Conservation (phyloP, 2,888 invertebrate genomes). For the Camptogramma bilineatum region DNA sequence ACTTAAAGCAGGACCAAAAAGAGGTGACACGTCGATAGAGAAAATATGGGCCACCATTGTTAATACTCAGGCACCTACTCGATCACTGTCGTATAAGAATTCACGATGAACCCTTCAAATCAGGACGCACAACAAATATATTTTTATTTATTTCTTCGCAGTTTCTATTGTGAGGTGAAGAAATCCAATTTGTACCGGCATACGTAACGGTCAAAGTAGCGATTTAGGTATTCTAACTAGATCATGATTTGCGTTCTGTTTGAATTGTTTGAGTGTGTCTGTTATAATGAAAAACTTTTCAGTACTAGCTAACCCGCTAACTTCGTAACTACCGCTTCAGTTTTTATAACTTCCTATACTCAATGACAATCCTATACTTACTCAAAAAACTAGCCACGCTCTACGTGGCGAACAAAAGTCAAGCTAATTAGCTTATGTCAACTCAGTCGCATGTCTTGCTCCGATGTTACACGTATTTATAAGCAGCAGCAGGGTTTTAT, state of each 20-base stretch:
- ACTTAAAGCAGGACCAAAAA: not conserved
- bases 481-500: no score
- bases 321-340: no score
- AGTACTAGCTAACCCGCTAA: no score
- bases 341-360: no score
- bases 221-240: slow-evolving; percentile 77
- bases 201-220: slow-evolving; percentile 79
- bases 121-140: slow-evolving; percentile 60
- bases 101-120: slow-evolving; percentile 50
- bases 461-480: no score
- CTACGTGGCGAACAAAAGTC: no score
- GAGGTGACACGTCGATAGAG: not conserved
- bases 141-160: slow-evolving; percentile 77
- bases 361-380: no score
- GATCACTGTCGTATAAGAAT: slow-evolving; percentile 53
- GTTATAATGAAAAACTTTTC: no score
- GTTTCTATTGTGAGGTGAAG: slow-evolving; percentile 75
- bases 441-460: no score
- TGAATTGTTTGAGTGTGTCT: slow-evolving; percentile 3
- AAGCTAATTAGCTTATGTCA: no score
- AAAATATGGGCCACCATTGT: slow-evolving; percentile 8
- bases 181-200: slow-evolving; percentile 82
- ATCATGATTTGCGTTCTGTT: slow-evolving; percentile 15
- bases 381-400: no score
- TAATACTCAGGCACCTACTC: slow-evolving; percentile 24